Percentiles rank a stretch among this genome's conserved stretches.
Conservation (phyloP, 1,140 invertebrate species). For the Riptortus pedestris region DNA sequence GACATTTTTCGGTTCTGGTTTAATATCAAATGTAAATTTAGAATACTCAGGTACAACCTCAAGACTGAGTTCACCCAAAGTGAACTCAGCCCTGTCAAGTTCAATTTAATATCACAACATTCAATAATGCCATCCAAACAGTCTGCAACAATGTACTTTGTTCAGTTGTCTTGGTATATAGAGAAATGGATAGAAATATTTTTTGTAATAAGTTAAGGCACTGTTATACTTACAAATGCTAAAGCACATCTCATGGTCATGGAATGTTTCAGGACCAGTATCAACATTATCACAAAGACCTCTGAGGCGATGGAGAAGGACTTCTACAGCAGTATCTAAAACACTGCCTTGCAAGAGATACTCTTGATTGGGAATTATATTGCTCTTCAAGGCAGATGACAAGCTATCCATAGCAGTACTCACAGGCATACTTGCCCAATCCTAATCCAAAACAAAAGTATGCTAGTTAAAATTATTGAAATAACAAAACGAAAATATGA, state of each 20-base stretch:
- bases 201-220: too few relatives aligned
- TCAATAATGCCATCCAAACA: too few relatives aligned
- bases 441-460: constrained; percentile 20
- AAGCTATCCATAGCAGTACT: constrained; percentile 66
- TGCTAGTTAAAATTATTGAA: not conserved
- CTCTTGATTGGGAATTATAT: constrained; percentile 66
- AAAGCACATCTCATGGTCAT: constrained; percentile 82
- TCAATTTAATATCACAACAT: too few relatives aligned
- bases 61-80: too few relatives aligned
- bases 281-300: constrained; percentile 92
- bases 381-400: constrained; percentile 61
- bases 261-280: constrained; percentile 76
- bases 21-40: too few relatives aligned
- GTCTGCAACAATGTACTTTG: too few relatives aligned
- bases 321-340: constrained; percentile 79
- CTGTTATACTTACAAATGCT: constrained; percentile 50
- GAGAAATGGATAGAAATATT: too few relatives aligned
- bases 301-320: constrained; percentile 78
- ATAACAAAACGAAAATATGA: not conserved
- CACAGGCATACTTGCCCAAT: constrained; percentile 37
- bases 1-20: too few relatives aligned
- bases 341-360: constrained; percentile 43
- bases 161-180: too few relatives aligned
- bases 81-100: too few relatives aligned
- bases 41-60: too few relatives aligned